Conservation (phyloP, 1,140 invertebrate species). For the Brachionus sp. region DNA sequence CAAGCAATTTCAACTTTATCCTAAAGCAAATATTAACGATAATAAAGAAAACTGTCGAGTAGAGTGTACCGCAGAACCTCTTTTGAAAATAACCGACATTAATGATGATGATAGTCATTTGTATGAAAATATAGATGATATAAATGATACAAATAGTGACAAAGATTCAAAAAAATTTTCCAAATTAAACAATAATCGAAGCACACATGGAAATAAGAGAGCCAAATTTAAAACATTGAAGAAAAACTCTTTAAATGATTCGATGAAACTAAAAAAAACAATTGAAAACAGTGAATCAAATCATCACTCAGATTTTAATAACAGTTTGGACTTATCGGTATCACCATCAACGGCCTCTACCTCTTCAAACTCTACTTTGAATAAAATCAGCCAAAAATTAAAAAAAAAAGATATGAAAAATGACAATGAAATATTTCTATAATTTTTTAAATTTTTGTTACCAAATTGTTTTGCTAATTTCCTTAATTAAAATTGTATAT, state of each 20-base stretch:
- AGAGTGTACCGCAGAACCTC: not conserved
- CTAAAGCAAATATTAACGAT: not conserved
- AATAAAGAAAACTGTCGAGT: not conserved
- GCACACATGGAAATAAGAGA: not conserved
- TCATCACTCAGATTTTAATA: not conserved
- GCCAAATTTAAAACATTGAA: not conserved
- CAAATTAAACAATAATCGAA: not conserved
- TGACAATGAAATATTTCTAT: not conserved
- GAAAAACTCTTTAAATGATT: not conserved
- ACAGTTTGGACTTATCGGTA: not conserved
- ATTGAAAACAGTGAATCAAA: not conserved
- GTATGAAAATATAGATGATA: not conserved
- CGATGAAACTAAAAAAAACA: not conserved
- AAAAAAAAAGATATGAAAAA: not conserved
- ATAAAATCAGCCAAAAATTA: not conserved
- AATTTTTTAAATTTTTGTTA: not conserved
- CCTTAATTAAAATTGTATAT: not conserved
- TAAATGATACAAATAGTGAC: not conserved
- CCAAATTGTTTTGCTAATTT: not conserved
- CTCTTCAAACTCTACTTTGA: not conserved
- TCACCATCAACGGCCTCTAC: not conserved
- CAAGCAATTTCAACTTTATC: slow-evolving; percentile 16
- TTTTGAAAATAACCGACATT: not conserved
- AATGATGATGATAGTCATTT: slow-evolving; percentile 5
- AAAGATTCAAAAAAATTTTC: not conserved